Base-by-base conservation (phyloP, 2,888 invertebrate genomes). In the Acleris laterana region DNA sequence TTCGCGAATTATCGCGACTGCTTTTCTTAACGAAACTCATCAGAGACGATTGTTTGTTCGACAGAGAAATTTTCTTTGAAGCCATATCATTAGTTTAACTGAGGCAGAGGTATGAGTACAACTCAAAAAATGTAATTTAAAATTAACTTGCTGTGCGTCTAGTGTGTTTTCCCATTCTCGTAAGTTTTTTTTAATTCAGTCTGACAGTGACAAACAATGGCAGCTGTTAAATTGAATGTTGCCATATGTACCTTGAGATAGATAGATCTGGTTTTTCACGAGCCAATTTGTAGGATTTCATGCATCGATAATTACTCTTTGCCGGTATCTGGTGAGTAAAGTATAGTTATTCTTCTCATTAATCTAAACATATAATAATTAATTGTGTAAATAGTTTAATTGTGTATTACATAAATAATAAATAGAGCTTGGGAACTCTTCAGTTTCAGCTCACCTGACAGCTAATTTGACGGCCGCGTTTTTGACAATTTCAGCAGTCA, bases 11-110 rank as follows among this genome's bases (percentile, higher is more conserved):
- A 66, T 77, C 77, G 59, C 70, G 74, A 53, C 70, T 72, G 49
- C 70, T 73, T 77, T 82, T 87, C 63, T 81, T 83, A 1, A 88
- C 68, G 71, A 86, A 89, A 71, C 79, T 82, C 75, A 82, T 79
- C 44, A 88, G 68, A 6, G 86, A 80, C 53, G 76, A 78, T 72
- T 86, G 84, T 73, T 83, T 86, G 52, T 69, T 78, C 16, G 56
- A 38, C 4, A 63, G 48, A 28, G 61, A 51, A 50, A 32, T 56
- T 71, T 80, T 80, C 63, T 77, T 80, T 19, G 78, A 75, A 62
- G 78, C 76, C 81, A 83, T 84, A 50, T 61, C 50, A 55, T 56
- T 56, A 17, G 20, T 60, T 63, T 17, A 49, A 42, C 11, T 25
- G 19, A 20, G 20, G 19, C 13, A 20, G 17, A 11, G 19, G 11